Evolutionary conservation across 2,797 vertebrate species (phyloP).

Genomic region (Molossus molossus): DNA sequence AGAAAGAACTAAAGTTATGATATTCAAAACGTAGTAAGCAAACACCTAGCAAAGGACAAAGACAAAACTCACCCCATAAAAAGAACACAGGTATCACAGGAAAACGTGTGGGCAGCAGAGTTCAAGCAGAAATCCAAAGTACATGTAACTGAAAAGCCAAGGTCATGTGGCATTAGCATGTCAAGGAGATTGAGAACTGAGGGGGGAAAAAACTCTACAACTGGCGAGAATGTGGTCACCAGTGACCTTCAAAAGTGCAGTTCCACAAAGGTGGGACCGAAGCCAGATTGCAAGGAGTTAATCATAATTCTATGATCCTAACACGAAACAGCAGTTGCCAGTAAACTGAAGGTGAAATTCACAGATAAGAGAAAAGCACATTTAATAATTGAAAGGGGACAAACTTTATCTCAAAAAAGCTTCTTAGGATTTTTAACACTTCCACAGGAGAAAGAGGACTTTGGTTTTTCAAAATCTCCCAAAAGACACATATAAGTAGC

Average conservation of each 20-base stretch:
- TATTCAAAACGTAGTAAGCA: constrained; percentile 52
- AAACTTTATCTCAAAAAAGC: constrained; percentile 83
- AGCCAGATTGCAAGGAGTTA: constrained; percentile 75
- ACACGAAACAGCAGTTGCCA: constrained; percentile 75
- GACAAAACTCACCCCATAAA: constrained; percentile 16
- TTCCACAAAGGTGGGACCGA: constrained; percentile 56
- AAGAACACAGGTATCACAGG: constrained; percentile 42
- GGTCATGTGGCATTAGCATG: constrained; percentile 36
- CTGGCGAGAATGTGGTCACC: constrained; percentile 74
- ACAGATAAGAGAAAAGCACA: constrained; percentile 80
- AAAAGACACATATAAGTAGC: constrained; percentile 67
- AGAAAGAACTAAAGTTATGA: constrained; percentile 60
- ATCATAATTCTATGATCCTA: constrained; percentile 78
- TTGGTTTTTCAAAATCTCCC: constrained; percentile 73
- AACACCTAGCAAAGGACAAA: constrained; percentile 56
- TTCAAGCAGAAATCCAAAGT: constrained; percentile 67
- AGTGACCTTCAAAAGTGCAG: constrained; percentile 64
- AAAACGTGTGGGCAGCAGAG: constrained; percentile 48
- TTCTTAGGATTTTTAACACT: constrained; percentile 83
- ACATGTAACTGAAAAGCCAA: constrained; percentile 60
- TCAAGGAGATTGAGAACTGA: constrained; percentile 63
- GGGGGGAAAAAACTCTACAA: not conserved
- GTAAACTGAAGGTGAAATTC: constrained; percentile 82
- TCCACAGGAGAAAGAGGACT: constrained; percentile 72
- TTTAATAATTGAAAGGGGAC: constrained; percentile 79